phyloP scores from a whole-genome alignment of 2,888 invertebrate species.

The Habroteleia sp. region DNA sequence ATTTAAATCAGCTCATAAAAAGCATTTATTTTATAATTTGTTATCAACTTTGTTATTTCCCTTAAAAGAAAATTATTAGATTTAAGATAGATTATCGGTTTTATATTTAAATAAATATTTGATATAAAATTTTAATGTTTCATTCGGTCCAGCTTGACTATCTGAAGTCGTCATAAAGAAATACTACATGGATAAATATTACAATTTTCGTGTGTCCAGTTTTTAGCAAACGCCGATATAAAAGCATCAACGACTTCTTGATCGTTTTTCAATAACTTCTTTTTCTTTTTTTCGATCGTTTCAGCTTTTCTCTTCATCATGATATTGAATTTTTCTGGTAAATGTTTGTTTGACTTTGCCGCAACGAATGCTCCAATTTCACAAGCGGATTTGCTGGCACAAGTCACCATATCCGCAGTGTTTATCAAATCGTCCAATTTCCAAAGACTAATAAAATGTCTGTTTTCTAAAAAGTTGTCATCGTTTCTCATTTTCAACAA shows the following conservation, averaged over 20 bases:
- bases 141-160: no score
- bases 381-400: slow-evolving; percentile 67
- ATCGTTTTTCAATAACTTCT: slow-evolving; percentile 12
- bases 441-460: slow-evolving; percentile 27
- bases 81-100: no score
- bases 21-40: no score
- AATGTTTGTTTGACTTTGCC: slow-evolving; percentile 2
- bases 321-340: slow-evolving; percentile 60
- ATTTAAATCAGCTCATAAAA: no score
- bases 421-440: slow-evolving; percentile 41
- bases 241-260: slow-evolving; percentile 59
- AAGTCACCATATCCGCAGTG: slow-evolving; percentile 52
- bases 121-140: no score
- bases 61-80: no score
- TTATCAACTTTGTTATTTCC: no score
- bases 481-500: slow-evolving; percentile 52
- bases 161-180: slow-evolving; percentile 28
- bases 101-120: no score
- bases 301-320: slow-evolving; percentile 54
- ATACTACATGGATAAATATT: slow-evolving; percentile 42
- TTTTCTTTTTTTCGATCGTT: slow-evolving; percentile 11
- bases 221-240: slow-evolving; percentile 63
- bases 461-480: slow-evolving; percentile 30
- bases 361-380: slow-evolving; percentile 66
- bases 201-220: slow-evolving; percentile 65